phyloP scores from a whole-genome alignment of 2,113 vertebrate species.

The Terrapene triunguis region DNA sequence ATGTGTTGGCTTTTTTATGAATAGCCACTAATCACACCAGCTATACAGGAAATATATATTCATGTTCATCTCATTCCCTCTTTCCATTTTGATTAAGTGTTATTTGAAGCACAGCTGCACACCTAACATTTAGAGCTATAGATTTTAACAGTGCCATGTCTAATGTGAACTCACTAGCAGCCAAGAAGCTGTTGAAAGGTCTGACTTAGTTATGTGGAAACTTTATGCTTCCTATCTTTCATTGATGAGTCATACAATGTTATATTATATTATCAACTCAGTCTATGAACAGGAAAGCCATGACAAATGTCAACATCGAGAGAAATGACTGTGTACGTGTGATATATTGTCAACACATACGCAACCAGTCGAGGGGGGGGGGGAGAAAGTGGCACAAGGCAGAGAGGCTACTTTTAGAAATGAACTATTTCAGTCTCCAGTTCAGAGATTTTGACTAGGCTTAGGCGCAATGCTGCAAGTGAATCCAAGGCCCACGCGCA shows the following conservation, averaged over 20 bases:
- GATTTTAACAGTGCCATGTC: slow-evolving; percentile 13
- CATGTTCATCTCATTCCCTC: neutral
- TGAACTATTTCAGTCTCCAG: neutral
- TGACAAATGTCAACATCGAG: neutral
- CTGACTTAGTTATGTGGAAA: neutral
- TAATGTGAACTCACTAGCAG: neutral
- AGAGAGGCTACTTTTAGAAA: slow-evolving; percentile 19
- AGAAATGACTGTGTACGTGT: neutral
- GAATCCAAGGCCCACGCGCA: neutral
- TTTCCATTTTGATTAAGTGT: neutral
- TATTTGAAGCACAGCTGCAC: slow-evolving; percentile 43
- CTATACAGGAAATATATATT: neutral
- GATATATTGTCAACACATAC: neutral
- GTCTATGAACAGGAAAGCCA: neutral
- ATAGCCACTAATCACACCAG: neutral
- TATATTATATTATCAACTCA: neutral
- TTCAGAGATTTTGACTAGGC: neutral
- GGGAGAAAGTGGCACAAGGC: neutral
- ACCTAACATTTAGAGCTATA: slow-evolving; percentile 23
- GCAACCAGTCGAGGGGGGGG: neutral
- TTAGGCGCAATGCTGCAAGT: neutral
- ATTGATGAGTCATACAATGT: neutral
- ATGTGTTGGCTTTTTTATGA: neutral
- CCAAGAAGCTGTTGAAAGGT: slow-evolving; percentile 32
- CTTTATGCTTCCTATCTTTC: slow-evolving; percentile 6